Base-by-base conservation (phyloP, 2,797 vertebrate species). In the Microcaecilia unicolor region DNA sequence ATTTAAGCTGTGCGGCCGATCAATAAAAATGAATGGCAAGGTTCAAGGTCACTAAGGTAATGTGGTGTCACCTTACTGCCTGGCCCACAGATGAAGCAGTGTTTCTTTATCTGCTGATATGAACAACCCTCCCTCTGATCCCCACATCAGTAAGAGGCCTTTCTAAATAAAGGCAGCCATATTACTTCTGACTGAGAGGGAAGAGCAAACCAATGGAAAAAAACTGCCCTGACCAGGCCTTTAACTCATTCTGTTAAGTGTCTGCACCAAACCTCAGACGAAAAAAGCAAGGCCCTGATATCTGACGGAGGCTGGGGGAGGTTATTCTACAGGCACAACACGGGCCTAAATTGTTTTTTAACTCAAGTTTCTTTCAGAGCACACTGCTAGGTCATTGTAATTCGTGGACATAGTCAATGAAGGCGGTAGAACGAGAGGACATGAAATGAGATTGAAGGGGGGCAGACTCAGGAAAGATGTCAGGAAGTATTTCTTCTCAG, bases 1-100 rank as follows among this genome's bases (percentile, higher is more conserved):
- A 56, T 70, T 70, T 58, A 51, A 72, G 69, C 71, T 65, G 51
- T 12, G 27, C 48, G 61, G 72, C 49, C 58, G 70, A 72, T 72
- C 62, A 58, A 55, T 67, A 61, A 47, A 60, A 69, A 65, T 70
- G 70, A 75, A 64, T 71, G 68, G 41, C 58, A 34, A 53, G 38
- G 53, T 54, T 61, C 61, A 55, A 63, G 67, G 67, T 71, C 68
- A 61, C 68, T 70, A 48, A 52, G 42, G 48, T n/a, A n/a, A n/a
- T n/a, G n/a, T 42, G 45, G 31, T 20, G 50, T 51, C 53, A 29
- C 40, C 45, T 31, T 30, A 16, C n/a, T n/a, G n/a, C n/a, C n/a
- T n/a, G n/a, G n/a, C n/a, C n/a, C n/a, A n/a, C n/a, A n/a, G n/a
- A 51, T n/a, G n/a, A n/a, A n/a, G n/a, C n/a, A n/a, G n/a, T 11